Evolutionary conservation across 2,797 vertebrate species (phyloP).

Genomic region (Melanitta fusca): DNA sequence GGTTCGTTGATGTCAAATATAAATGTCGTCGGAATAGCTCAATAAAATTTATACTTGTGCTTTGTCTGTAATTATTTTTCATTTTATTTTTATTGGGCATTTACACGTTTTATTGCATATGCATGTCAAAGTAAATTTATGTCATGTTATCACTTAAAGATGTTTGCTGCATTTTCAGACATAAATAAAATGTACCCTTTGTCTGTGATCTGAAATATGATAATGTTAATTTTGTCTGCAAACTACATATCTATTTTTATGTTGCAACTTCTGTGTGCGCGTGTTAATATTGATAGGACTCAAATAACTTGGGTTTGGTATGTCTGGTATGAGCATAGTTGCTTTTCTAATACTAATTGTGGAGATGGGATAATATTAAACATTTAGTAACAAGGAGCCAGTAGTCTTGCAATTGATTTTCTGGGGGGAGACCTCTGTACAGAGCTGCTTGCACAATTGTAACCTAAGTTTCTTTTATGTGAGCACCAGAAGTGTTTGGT

Average conservation of each 20-base stretch:
- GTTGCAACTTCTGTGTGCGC: background rate
- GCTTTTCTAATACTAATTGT: conserved; percentile 44
- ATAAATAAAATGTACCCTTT: conserved; percentile 30
- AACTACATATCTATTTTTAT: background rate
- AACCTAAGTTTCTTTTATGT: background rate
- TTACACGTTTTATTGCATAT: background rate
- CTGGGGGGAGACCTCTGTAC: background rate
- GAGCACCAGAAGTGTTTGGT: background rate
- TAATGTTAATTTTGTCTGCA: conserved; percentile 36
- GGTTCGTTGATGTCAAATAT: background rate
- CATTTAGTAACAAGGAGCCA: conserved; percentile 63
- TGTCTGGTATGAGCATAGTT: conserved; percentile 34
- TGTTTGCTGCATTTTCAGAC: conserved; percentile 17
- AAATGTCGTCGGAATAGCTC: conserved; percentile 2
- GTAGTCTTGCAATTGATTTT: conserved; percentile 59
- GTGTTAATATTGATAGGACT: background rate
- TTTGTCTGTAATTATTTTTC: conserved; percentile 57
- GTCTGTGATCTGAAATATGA: background rate
- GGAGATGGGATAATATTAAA: conserved; percentile 53
- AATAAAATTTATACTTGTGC: conserved; percentile 49
- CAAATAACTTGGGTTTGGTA: background rate
- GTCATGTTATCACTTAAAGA: conserved; percentile 20
- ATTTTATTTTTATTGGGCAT: conserved; percentile 48
- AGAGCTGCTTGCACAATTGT: background rate
- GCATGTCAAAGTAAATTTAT: conserved; percentile 23